A percentile compares a stretch with the other conserved stretches of the same genome.
phyloP scores from a whole-genome alignment of 2,113 vertebrate genomes.

The Thymallus thymallus region DNA sequence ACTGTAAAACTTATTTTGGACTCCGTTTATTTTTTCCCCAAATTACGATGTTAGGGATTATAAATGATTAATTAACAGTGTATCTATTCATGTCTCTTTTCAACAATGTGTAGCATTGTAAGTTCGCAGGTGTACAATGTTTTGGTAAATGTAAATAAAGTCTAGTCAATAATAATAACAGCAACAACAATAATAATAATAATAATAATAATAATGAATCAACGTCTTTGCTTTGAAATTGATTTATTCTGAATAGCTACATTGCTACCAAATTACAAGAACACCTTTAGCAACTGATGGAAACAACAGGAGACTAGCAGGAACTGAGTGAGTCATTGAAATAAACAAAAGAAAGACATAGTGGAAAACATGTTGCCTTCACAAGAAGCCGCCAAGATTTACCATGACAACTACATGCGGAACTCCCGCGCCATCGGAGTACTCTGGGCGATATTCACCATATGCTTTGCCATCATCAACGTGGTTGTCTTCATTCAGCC shows the following conservation, averaged over 20 bases:
- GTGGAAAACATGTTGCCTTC: slow-evolving; percentile 83
- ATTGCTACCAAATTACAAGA: not conserved
- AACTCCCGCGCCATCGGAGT: slow-evolving; percentile 91
- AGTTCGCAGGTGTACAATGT: slow-evolving; percentile 31
- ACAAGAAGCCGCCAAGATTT: slow-evolving; percentile 95
- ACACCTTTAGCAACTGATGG: slow-evolving; percentile 1
- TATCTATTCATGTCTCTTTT: not conserved
- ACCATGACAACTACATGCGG: slow-evolving; percentile 92
- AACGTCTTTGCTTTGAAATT: not conserved
- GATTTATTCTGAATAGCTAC: slow-evolving; percentile 8
- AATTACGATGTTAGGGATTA: slow-evolving; percentile 29
- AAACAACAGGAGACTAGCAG: not conserved
- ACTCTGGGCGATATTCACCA: slow-evolving; percentile 97
- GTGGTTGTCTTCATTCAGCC: slow-evolving; percentile 97
- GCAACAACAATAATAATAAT: slow-evolving; percentile 21
- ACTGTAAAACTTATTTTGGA: slow-evolving; percentile 46
- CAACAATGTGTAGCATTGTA: slow-evolving; percentile 32
- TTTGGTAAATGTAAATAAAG: slow-evolving; percentile 33
- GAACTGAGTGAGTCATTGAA: not conserved
- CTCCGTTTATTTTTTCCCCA: not conserved
- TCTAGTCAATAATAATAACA: slow-evolving; percentile 24
- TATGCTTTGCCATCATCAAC: slow-evolving; percentile 97
- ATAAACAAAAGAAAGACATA: not conserved
- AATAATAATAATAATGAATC: slow-evolving; percentile 15
- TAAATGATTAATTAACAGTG: slow-evolving; percentile 55